Percentiles rank a stretch among this genome's conserved stretches.
Conservation (phyloP, 2,113 vertebrate genomes). For the Platichthys flesus region DNA sequence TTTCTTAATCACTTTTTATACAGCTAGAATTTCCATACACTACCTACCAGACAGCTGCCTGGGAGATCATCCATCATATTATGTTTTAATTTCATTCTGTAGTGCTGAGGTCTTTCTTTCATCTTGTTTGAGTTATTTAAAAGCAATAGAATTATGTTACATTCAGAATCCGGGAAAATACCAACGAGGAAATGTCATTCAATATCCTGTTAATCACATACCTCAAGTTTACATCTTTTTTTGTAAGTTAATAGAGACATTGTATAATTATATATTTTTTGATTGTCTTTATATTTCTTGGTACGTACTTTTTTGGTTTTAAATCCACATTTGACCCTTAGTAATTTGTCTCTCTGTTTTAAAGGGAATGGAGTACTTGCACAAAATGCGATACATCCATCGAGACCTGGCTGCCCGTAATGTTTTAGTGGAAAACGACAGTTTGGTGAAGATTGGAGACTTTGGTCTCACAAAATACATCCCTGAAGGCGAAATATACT, state of each 20-base stretch:
- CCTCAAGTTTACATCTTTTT: not conserved
- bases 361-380: conserved; percentile 95
- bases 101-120: too few relatives aligned
- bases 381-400: conserved; percentile 89
- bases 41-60: not conserved
- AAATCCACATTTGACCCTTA: not conserved
- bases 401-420: conserved; percentile 93
- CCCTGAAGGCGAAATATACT: conserved; percentile 89
- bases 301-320: not conserved
- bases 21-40: too few relatives aligned
- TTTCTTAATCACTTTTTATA: too few relatives aligned
- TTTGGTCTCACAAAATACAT: conserved; percentile 94
- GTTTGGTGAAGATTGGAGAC: conserved; percentile 92
- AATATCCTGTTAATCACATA: not conserved
- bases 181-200: not conserved
- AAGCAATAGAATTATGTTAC: not conserved
- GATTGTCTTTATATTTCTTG: too few relatives aligned
- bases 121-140: too few relatives aligned
- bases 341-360: conserved; percentile 6
- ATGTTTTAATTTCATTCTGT: not conserved
- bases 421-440: conserved; percentile 90
- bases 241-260: not conserved
- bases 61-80: conserved; percentile 5
- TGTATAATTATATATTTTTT: too few relatives aligned
- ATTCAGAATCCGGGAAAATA: not conserved